phyloP scores from a whole-genome alignment of 2,113 vertebrate species.

The Seriola aureovittata region DNA sequence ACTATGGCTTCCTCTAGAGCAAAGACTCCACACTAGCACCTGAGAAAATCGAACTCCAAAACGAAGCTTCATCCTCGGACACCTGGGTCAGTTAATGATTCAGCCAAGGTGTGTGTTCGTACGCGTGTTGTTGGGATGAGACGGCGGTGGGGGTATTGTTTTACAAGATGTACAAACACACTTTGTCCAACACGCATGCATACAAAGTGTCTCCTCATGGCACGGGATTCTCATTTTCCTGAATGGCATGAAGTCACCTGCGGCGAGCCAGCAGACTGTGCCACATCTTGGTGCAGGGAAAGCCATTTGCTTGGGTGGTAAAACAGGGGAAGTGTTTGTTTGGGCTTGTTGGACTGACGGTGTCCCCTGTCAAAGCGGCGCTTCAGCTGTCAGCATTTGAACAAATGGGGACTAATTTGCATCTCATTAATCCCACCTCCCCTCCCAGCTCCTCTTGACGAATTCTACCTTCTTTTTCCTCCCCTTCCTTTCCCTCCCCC shows the following conservation, averaged over 20 bases:
- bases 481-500: slow-evolving; percentile 16
- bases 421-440: slow-evolving; percentile 76
- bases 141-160: slow-evolving; percentile 54
- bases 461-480: slow-evolving; percentile 41
- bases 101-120: slow-evolving; percentile 38
- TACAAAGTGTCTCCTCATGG: slow-evolving; percentile 45
- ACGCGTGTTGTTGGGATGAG: slow-evolving; percentile 29
- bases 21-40: neutral
- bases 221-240: slow-evolving; percentile 60
- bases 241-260: slow-evolving; percentile 59
- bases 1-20: neutral
- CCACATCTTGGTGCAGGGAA: slow-evolving; percentile 45
- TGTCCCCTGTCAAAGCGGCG: slow-evolving; percentile 67
- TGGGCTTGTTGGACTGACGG: slow-evolving; percentile 71
- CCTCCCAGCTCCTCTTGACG: slow-evolving; percentile 57
- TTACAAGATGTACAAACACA: slow-evolving; percentile 72
- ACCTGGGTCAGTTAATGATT: slow-evolving; percentile 50
- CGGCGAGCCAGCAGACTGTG: slow-evolving; percentile 58
- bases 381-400: slow-evolving; percentile 74
- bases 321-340: slow-evolving; percentile 74
- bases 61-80: slow-evolving; percentile 19
- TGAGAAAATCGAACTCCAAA: slow-evolving; percentile 37
- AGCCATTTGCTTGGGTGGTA: slow-evolving; percentile 67
- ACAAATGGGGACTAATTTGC: slow-evolving; percentile 79
- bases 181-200: slow-evolving; percentile 46